phyloP scores from a whole-genome alignment of 2,797 vertebrate genomes.

The Yasuhikotakia modesta region DNA sequence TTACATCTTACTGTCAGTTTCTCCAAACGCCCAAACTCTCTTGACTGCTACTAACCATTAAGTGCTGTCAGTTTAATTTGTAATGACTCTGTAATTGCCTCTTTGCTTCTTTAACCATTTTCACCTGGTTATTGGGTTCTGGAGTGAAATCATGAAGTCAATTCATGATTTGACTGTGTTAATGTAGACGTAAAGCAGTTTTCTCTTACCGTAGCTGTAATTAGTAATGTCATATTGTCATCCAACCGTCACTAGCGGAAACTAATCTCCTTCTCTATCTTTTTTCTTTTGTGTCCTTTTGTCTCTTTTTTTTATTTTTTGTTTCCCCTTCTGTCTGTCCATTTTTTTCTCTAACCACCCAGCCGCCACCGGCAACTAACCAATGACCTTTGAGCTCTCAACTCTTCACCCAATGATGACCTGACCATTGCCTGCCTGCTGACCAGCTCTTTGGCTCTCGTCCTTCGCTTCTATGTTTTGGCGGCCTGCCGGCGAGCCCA shows the following conservation, averaged over 20 bases:
- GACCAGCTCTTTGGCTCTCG: slow-evolving; percentile 98
- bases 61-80: slow-evolving; percentile 81
- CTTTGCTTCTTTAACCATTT: slow-evolving; percentile 84
- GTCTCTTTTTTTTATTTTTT: slow-evolving; percentile 77
- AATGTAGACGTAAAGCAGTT: slow-evolving; percentile 58
- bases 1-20: slow-evolving; percentile 61
- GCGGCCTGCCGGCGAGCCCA: slow-evolving; percentile 80
- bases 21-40: slow-evolving; percentile 70
- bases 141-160: slow-evolving; percentile 86
- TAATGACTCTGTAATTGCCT: slow-evolving; percentile 77
- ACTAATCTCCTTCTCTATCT: slow-evolving; percentile 99
- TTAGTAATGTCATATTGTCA: slow-evolving; percentile 99
- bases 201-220: slow-evolving; percentile 80
- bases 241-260: slow-evolving; percentile 99
- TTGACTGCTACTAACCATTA: slow-evolving; percentile 95
- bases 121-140: slow-evolving; percentile 83
- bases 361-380: slow-evolving; percentile 99
- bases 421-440: slow-evolving; percentile 98
- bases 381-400: slow-evolving; percentile 99
- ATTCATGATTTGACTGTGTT: slow-evolving; percentile 86
- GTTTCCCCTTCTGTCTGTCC: slow-evolving; percentile 78
- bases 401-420: slow-evolving; percentile 99
- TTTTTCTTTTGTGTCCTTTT: slow-evolving; percentile 89
- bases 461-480: slow-evolving; percentile 92
- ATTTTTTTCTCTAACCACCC: slow-evolving; percentile 91